Percentiles rank a stretch among this genome's conserved stretches.
phyloP scores from a whole-genome alignment of 1,140 invertebrate species.

The Papilio dardanus region DNA sequence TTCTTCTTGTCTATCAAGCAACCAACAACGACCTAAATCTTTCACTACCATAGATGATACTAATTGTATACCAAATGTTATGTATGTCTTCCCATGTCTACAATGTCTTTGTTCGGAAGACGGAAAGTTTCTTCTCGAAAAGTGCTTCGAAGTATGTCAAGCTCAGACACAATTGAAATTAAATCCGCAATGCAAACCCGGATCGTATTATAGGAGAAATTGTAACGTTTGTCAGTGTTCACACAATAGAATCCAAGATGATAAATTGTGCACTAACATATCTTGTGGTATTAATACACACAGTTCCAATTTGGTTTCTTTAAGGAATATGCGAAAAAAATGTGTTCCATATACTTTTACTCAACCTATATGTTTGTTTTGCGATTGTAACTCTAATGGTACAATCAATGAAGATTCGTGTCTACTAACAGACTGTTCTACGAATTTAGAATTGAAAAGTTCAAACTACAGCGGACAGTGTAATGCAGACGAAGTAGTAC shows the following conservation, averaged over 20 bases:
- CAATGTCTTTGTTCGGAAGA: slow-evolving; percentile 69
- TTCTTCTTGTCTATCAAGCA: slow-evolving; percentile 52
- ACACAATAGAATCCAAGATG: slow-evolving; percentile 50
- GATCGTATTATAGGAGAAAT: slow-evolving; percentile 58
- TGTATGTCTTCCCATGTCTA: slow-evolving; percentile 67
- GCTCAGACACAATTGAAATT: slow-evolving; percentile 17
- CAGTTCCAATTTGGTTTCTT: slow-evolving; percentile 39
- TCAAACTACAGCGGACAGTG: slow-evolving; percentile 47
- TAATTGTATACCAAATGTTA: slow-evolving; percentile 67
- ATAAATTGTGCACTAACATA: slow-evolving; percentile 52
- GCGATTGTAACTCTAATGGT: slow-evolving; percentile 59
- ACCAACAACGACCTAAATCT: slow-evolving; percentile 41
- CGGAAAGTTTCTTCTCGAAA: slow-evolving; percentile 56
- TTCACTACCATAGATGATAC: slow-evolving; percentile 44
- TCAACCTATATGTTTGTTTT: slow-evolving; percentile 65
- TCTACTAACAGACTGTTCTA: slow-evolving; percentile 61
- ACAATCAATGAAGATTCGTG: slow-evolving; percentile 59
- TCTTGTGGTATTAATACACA: slow-evolving; percentile 45
- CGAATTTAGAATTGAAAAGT: slow-evolving; percentile 45
- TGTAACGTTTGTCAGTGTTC: slow-evolving; percentile 68
- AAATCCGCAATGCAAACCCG: slow-evolving; percentile 53
- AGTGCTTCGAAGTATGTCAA: slow-evolving; percentile 66
- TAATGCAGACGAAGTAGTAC: slow-evolving; percentile 62
- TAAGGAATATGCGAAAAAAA: slow-evolving; percentile 43
- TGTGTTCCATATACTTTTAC: slow-evolving; percentile 63